These are phyloP conservation scores for Neogobius melanostomus DNA, from an alignment of 2,113 vertebrate species.

Conservation along the genomic window DNA sequence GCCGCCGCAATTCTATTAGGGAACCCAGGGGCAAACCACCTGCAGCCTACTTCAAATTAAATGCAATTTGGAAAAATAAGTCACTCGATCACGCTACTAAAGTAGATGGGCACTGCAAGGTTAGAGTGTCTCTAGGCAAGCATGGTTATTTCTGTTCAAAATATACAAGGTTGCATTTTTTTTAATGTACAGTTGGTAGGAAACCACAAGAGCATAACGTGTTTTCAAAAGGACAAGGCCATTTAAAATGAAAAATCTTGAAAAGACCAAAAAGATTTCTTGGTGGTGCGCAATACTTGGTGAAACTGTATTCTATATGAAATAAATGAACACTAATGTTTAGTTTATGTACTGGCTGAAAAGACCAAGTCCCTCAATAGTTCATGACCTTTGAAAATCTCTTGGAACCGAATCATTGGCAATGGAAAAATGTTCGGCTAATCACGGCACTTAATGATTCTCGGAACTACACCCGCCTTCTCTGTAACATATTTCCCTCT, in stretches of 20 bases:
- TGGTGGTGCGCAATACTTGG: no score
- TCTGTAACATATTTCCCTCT: not conserved
- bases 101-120: slow-evolving; percentile 30
- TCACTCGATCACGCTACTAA: slow-evolving; percentile 44
- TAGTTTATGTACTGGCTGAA: no score
- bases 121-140: slow-evolving; percentile 11
- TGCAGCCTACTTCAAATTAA: slow-evolving; percentile 60
- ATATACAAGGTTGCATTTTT: slow-evolving; percentile 23
- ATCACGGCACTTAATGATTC: not conserved
- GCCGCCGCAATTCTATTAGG: slow-evolving; percentile 62
- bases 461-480: not conserved
- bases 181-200: slow-evolving; percentile 17
- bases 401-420: no score
- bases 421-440: not conserved
- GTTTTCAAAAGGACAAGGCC: not conserved
- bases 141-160: slow-evolving; percentile 33
- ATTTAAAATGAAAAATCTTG: no score
- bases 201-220: slow-evolving; percentile 2
- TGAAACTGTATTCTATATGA: no score
- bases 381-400: no score
- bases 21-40: slow-evolving; percentile 55
- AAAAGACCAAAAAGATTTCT: no score
- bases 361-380: no score
- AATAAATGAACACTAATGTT: no score
- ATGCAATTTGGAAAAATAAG: slow-evolving; percentile 58